Percentiles rank a stretch among this genome's conserved stretches.
These are phyloP conservation scores for Caenorhabditis sp. DNA, from an alignment of 2,888 invertebrate species.

Conservation along the genomic window DNA sequence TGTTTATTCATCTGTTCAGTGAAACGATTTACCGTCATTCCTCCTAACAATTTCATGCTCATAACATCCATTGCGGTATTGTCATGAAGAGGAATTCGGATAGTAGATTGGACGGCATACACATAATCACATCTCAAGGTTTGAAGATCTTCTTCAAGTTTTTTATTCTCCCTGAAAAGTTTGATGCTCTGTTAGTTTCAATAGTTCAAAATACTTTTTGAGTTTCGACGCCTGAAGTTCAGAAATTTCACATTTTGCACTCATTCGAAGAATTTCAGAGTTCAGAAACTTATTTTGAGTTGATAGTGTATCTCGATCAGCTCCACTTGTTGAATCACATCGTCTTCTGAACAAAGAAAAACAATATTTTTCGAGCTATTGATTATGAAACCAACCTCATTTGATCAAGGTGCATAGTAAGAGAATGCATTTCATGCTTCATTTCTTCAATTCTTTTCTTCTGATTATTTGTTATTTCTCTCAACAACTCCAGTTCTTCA, in stretches of 20 bases:
- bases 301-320: slow-evolving; percentile 33
- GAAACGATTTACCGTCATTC: slow-evolving; percentile 71
- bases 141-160: slow-evolving; percentile 39
- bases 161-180: slow-evolving; percentile 28
- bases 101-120: slow-evolving; percentile 72
- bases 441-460: slow-evolving; percentile 56
- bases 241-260: slow-evolving; percentile 61
- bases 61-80: slow-evolving; percentile 72
- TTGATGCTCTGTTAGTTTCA: neutral
- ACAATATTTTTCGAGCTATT: neutral
- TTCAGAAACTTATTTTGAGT: slow-evolving; percentile 74
- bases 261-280: slow-evolving; percentile 73
- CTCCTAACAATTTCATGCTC: slow-evolving; percentile 73
- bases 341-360: slow-evolving; percentile 16
- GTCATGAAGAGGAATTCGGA: slow-evolving; percentile 73
- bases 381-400: slow-evolving; percentile 41
- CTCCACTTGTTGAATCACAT: slow-evolving; percentile 23
- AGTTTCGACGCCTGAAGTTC: slow-evolving; percentile 15
- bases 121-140: slow-evolving; percentile 58
- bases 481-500: slow-evolving; percentile 57
- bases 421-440: slow-evolving; percentile 46
- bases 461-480: slow-evolving; percentile 61
- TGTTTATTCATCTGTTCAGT: neutral
- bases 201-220: slow-evolving; percentile 16
- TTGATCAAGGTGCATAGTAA: slow-evolving; percentile 48